Percentiles rank a stretch among this genome's conserved stretches.
Conservation (phyloP, 2,797 vertebrate genomes). For the Helarctos malayanus region DNA sequence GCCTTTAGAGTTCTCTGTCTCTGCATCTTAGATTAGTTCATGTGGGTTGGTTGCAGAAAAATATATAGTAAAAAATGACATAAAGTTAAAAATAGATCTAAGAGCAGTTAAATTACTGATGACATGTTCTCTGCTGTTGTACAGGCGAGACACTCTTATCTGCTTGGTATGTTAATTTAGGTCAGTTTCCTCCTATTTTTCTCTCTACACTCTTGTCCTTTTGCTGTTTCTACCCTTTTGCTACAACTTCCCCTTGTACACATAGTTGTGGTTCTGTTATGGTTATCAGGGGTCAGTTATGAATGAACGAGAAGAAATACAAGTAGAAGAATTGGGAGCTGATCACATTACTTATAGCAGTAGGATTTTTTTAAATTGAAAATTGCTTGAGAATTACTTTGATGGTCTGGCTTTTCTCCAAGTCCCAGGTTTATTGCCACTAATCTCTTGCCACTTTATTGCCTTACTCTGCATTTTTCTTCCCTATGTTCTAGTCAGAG, state of each 20-base stretch:
- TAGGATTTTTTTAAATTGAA: constrained; percentile 51
- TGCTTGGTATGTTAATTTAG: neutral
- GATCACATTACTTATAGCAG: neutral
- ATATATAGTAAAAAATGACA: constrained; percentile 7
- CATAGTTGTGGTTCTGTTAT: constrained; percentile 5
- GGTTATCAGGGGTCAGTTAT: neutral
- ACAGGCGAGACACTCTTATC: neutral
- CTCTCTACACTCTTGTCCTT: neutral
- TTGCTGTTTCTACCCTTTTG: neutral
- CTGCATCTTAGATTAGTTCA: constrained; percentile 35
- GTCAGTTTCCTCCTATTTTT: neutral
- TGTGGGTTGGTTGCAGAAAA: neutral
- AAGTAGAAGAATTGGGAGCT: constrained; percentile 23
- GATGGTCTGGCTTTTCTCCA: neutral
- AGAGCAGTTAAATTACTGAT: neutral
- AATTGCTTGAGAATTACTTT: constrained; percentile 53
- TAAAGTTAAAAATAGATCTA: constrained; percentile 31
- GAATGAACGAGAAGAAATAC: constrained; percentile 28
- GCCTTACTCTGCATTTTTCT: neutral
- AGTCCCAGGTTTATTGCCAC: neutral
- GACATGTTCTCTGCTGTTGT: neutral
- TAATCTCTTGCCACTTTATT: neutral
- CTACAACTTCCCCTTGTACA: neutral
- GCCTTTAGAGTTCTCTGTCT: neutral
- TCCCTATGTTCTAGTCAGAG: constrained; percentile 14